These are phyloP conservation scores for Odontomyia ornata DNA, from an alignment of 2,888 invertebrate species.

Conservation along the genomic window DNA sequence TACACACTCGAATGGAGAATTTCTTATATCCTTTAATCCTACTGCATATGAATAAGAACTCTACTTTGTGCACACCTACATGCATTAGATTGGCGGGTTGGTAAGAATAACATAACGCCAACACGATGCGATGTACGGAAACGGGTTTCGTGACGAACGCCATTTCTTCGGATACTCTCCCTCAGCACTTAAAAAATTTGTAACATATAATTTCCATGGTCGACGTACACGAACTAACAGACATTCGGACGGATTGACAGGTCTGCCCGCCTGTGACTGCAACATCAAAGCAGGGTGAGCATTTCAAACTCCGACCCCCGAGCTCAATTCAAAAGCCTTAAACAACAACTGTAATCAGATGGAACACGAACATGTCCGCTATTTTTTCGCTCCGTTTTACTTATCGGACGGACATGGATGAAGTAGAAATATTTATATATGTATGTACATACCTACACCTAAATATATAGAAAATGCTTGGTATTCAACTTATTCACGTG, in stretches of 20 bases:
- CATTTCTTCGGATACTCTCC: conserved; percentile 48
- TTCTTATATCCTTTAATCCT: too few species aligned
- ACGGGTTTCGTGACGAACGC: conserved; percentile 47
- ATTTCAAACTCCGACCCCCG: conserved; percentile 16
- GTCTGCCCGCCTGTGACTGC: conserved; percentile 25
- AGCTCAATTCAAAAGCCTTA: not conserved
- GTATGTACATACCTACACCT: not conserved
- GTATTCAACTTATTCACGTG: conserved; percentile 21
- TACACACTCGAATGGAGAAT: too few species aligned
- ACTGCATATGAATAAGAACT: too few species aligned
- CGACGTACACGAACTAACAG: conserved; percentile 14
- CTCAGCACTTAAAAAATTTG: conserved; percentile 49
- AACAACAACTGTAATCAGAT: conserved; percentile 22
- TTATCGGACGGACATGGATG: conserved; percentile 20
- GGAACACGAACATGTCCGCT: conserved; percentile 42
- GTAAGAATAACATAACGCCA: not conserved
- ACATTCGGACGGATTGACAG: conserved; percentile 25
- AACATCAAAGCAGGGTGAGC: conserved; percentile 2
- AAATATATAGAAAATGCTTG: too few species aligned
- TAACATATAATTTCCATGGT: conserved; percentile 42
- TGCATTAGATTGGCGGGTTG: not conserved
- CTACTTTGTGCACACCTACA: too few species aligned
- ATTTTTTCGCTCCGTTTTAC: conserved; percentile 9
- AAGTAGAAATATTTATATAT: not conserved
- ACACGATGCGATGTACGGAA: not conserved